Evolutionary conservation across 2,888 invertebrate species (phyloP).

Genomic region (Sycophila texana): DNA sequence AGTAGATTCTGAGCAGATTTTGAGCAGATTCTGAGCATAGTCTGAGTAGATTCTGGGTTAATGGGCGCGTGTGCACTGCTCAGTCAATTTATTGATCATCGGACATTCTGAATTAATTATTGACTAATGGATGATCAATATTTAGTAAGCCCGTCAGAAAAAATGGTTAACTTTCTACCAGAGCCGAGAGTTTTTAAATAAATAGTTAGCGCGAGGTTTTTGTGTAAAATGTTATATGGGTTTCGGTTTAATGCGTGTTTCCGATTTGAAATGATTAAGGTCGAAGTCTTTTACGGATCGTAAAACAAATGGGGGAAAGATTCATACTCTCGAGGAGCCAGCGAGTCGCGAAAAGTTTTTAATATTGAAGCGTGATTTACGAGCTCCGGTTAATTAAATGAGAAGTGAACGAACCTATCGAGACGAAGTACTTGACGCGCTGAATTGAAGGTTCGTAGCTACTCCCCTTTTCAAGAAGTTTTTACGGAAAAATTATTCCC

Average conservation of each 20-base stretch:
- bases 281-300: conserved; percentile 14
- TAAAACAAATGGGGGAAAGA: conserved; percentile 40
- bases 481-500: conserved; percentile 54
- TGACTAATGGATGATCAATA: too few relatives aligned
- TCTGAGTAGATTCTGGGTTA: too few relatives aligned
- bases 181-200: too few relatives aligned
- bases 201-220: neutral
- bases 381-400: conserved; percentile 67
- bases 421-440: conserved; percentile 59
- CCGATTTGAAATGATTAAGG: conserved; percentile 28
- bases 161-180: too few relatives aligned
- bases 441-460: conserved; percentile 55
- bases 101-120: too few relatives aligned
- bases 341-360: conserved; percentile 63
- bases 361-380: conserved; percentile 68
- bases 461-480: conserved; percentile 57
- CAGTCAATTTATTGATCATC: too few relatives aligned
- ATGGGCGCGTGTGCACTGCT: too few relatives aligned
- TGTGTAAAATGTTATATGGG: neutral
- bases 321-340: conserved; percentile 37
- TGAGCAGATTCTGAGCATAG: too few relatives aligned
- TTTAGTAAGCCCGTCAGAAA: too few relatives aligned
- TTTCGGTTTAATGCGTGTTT: neutral
- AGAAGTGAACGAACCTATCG: conserved; percentile 60
- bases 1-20: too few relatives aligned